Evolutionary conservation across 2,888 invertebrate species (phyloP), one percentile per base, ranked within the genome.

Genomic region (Poecilobothrus nobilitatus): DNA sequence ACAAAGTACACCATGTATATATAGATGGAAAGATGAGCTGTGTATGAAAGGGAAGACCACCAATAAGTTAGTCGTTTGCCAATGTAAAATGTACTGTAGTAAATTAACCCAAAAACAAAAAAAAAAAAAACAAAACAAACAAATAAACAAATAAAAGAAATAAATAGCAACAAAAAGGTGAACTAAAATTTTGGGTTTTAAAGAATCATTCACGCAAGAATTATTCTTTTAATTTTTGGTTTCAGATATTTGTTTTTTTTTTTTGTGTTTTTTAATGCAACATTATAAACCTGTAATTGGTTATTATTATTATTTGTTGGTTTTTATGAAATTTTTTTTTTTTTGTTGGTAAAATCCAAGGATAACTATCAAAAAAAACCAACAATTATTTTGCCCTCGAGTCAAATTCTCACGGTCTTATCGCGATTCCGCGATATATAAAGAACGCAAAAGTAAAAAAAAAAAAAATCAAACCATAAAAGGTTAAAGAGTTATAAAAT

Each of bases 321-420:
- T 53, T 53, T 41, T 53, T 53, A 8, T 37, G 7, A 18, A 18
- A 12, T 53, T 44, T 44, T 44, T 15, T 44, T 9, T 44, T 44
- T 44, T 44, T 44, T 18, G 53, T 53, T 53, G 2, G 2, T 53
- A 53, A 15, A 53, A 27, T 27, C 15, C 53, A 53, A 53, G 53
- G 53, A 53, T 53, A 53, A 53, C 53, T 53, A 53, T 53, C 12
- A 53, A 33, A 63, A 27, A 33, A 63, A 63, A 63, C 63, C 63
- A 63, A 63, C 63, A 63, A 63, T 63, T 63, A 63, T 63, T 63
- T 63, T 63, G 27, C 63, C 63, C 63, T 63, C 27, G 27, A 63
- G 27, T 63, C 63, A 63, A 63, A 63, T 63, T 63, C 63, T 63
- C 63, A 63, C 63, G 63, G 63, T 63, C 22, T 63, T 63, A 63